A percentile compares a stretch with the other conserved stretches of the same genome.
Evolutionary conservation across 2,113 vertebrate genomes (phyloP).

Genomic region (Phycodurus eques): DNA sequence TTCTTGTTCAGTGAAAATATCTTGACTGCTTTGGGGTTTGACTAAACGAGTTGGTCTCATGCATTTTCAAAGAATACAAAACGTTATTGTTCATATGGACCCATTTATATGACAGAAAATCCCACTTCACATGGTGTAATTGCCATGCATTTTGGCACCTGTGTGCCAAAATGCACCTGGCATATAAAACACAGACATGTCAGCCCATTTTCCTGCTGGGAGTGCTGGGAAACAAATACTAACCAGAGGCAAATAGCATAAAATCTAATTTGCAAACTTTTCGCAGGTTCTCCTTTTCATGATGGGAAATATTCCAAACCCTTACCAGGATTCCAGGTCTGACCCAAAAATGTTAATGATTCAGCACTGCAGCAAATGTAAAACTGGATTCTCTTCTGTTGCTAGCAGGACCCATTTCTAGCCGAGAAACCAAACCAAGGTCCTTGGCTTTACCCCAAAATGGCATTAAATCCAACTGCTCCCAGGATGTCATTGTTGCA

Average conservation of each 20-base stretch:
- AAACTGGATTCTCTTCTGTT: not conserved
- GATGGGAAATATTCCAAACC: not conserved
- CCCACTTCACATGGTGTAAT: not conserved
- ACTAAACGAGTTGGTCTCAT: not conserved
- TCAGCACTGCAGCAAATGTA: not conserved
- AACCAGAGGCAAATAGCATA: not conserved
- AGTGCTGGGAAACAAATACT: not conserved
- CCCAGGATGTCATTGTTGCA: not conserved
- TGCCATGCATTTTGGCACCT: not conserved
- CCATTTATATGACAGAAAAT: not conserved
- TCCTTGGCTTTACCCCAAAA: not conserved
- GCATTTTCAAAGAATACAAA: not conserved
- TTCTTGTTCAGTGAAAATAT: conserved; percentile 7
- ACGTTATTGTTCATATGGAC: not conserved
- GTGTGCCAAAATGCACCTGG: not conserved
- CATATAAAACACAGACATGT: not conserved
- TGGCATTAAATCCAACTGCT: not conserved
- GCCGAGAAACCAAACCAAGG: not conserved
- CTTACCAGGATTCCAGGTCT: not conserved
- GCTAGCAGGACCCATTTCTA: not conserved
- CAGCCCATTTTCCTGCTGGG: not conserved
- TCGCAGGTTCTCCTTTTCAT: not conserved
- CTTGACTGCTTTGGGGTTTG: not conserved
- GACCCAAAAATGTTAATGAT: not conserved
- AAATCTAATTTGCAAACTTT: not conserved